Evolutionary conservation across 2,888 invertebrate species (phyloP).

Genomic region (Pyralis farinalis): DNA sequence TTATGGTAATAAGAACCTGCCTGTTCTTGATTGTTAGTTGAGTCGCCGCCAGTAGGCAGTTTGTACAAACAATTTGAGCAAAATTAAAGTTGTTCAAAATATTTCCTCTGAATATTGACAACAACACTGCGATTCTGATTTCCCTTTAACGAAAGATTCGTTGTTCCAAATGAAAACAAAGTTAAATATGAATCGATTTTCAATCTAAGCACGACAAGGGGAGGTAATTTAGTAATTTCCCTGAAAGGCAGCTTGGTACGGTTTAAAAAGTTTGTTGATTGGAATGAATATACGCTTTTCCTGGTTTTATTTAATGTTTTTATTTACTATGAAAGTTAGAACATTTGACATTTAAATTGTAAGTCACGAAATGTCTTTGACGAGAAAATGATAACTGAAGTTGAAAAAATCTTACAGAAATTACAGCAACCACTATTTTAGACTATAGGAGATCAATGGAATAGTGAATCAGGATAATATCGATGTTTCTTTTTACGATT

Average conservation of each 20-base stretch:
- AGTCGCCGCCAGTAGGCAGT: not conserved
- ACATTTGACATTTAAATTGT: too few species aligned
- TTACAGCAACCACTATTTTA: too few species aligned
- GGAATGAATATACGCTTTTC: not conserved
- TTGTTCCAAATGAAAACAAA: constrained; percentile 15
- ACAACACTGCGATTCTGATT: constrained; percentile 19
- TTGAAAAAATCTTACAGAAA: too few species aligned
- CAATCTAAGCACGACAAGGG: constrained; percentile 8
- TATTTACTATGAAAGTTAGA: too few species aligned
- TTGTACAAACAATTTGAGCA: constrained; percentile 16
- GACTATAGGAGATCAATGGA: too few species aligned
- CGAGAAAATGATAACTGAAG: not conserved
- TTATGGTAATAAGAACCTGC: too few species aligned
- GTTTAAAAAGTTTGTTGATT: not conserved
- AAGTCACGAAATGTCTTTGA: not conserved
- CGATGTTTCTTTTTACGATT: too few species aligned
- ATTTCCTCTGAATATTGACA: constrained; percentile 23
- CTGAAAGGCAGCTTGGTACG: not conserved
- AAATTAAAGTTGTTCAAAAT: constrained; percentile 34
- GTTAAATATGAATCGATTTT: constrained; percentile 18
- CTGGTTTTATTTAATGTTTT: too few species aligned
- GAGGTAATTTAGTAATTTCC: constrained; percentile 2
- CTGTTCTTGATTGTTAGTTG: not conserved
- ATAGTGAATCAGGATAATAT: too few species aligned
- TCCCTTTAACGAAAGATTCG: constrained; percentile 7